Percentiles rank a stretch among this genome's conserved stretches.
phyloP scores from a whole-genome alignment of 2,113 vertebrate genomes.

The Athene noctua region DNA sequence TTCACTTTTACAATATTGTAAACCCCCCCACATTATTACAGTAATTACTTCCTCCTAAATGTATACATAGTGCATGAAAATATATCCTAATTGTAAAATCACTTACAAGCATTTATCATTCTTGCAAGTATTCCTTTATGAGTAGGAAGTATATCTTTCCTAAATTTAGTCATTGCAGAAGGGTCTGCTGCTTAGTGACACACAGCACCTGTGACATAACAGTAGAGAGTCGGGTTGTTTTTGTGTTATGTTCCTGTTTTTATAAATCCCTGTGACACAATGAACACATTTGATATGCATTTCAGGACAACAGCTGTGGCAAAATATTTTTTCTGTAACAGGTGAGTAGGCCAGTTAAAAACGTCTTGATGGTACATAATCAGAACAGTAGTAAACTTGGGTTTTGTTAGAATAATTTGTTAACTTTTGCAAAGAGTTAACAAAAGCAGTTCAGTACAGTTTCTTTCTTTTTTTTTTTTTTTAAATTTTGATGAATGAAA shows the following conservation, averaged over 20 bases:
- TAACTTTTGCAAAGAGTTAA: neutral
- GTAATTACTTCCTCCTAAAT: neutral
- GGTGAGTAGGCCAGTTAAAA: neutral
- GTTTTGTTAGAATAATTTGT: neutral
- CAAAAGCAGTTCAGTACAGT: neutral
- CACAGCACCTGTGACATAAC: neutral
- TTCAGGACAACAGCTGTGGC: neutral
- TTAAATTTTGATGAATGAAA: neutral
- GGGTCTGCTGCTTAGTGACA: neutral
- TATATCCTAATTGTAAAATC: neutral
- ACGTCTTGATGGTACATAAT: neutral
- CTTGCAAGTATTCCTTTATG: neutral
- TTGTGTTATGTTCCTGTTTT: neutral
- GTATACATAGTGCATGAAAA: neutral
- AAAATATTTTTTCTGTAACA: neutral
- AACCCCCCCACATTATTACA: neutral
- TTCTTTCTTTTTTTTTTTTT: neutral
- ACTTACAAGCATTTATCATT: neutral
- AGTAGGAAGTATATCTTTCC: neutral
- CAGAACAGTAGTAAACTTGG: neutral
- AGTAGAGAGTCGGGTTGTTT: neutral
- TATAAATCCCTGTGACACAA: neutral
- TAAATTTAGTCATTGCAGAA: neutral
- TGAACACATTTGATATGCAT: neutral
- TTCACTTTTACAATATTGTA: neutral